Evolutionary conservation across 2,113 vertebrate species (phyloP).

Genomic region (Petromus typicus): DNA sequence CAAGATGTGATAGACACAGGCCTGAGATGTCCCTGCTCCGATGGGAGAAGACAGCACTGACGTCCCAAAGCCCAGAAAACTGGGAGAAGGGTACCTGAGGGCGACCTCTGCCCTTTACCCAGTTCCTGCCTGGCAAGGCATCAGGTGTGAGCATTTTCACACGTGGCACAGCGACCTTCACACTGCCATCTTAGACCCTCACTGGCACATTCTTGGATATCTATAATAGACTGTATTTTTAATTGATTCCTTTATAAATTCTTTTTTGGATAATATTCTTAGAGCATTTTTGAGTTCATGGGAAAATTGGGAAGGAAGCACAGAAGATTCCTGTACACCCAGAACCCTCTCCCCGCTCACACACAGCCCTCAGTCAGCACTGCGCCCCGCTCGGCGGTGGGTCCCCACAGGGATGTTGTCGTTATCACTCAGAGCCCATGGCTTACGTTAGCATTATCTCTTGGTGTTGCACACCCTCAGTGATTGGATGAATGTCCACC

Average conservation of each 20-base stretch:
- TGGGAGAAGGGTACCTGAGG: accelerated
- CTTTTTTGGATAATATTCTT: background rate
- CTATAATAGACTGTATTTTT: background rate
- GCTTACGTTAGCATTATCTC: background rate
- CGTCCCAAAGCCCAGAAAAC: background rate
- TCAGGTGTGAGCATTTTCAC: background rate
- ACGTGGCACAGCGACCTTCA: background rate
- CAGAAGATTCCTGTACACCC: background rate
- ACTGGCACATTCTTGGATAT: background rate
- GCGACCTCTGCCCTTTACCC: background rate
- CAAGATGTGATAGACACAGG: background rate
- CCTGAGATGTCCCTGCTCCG: no score
- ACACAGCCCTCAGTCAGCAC: accelerated
- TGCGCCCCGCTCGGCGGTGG: background rate
- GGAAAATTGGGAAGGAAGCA: background rate
- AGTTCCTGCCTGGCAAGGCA: background rate
- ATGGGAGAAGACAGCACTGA: background rate
- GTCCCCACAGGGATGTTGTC: background rate
- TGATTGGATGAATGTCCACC: background rate
- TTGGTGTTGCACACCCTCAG: background rate
- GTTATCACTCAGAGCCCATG: accelerated
- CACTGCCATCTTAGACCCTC: no score
- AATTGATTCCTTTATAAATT: background rate
- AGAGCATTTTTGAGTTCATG: background rate
- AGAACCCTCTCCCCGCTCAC: accelerated